Base-by-base conservation (phyloP, 2,888 invertebrate species). In the Trachelus troglodyta region DNA sequence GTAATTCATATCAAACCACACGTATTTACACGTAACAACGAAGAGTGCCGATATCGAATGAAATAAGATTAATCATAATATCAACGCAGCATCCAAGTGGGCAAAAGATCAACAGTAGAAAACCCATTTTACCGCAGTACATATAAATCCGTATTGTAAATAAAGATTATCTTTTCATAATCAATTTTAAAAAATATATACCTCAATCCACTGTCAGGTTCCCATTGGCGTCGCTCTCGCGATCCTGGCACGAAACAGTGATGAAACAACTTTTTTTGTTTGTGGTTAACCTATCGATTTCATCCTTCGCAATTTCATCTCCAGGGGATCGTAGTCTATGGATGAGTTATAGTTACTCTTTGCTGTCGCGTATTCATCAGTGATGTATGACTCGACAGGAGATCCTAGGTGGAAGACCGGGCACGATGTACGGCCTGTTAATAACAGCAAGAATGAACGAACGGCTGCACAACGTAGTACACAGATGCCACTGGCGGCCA, bases 321-420 rank as follows among this genome's bases (percentile, higher is more conserved):
- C 81, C 82, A 79, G 82, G 81, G 82, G 79, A 83, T 81, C 83
- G 85, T 85, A 86, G 87, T 86, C 87, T 87, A 88, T 87, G 87
- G 87, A 90, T 90, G 89, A 90, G 87, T 90, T 90, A 90, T 90
- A 86, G 89, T 84, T 83, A 88, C 89, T 88, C 87, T 88, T 89
- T 86, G 89, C 89, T 87, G 88, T 87, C 89, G 89, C 85, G 87
- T 85, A 89, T 89, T 89, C 87, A 87, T 79, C 87, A 83, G 87
- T 90, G 90, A 90, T 90, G 88, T 90, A 90, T 88, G 90, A 89
- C 87, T 88, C 86, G 84, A 85, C 86, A 87, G 86, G 88, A 86
- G 88, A 89, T 84, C 86, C 84, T 86, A 84, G 89, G 87, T 87
- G 86, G 87, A 86, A 79, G 81, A 81, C 79, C 80, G 82, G 82